These are phyloP conservation scores for Acrocephalus scirpaceus DNA, from an alignment of 2,797 vertebrate species.

Conservation along the genomic window DNA sequence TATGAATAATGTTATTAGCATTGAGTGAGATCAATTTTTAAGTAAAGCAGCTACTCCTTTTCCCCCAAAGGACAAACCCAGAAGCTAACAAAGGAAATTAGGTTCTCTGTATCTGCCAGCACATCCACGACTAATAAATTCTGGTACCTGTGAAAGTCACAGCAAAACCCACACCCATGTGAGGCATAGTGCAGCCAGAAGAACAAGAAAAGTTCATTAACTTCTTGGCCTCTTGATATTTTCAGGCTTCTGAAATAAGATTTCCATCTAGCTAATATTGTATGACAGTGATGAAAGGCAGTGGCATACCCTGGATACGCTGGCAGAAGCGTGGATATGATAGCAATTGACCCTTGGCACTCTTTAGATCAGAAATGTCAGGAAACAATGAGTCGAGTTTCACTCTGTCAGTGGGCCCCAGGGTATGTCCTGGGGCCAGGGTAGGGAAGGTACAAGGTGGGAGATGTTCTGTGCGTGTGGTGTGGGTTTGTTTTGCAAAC, in stretches of 20 bases:
- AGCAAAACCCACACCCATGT: neutral
- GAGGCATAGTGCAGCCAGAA: neutral
- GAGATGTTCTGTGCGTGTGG: neutral
- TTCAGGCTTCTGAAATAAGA: constrained; percentile 8
- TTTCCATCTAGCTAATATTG: neutral
- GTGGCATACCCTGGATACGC: neutral
- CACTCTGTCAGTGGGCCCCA: neutral
- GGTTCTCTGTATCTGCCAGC: neutral
- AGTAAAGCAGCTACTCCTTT: constrained; percentile 40
- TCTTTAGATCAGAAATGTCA: neutral
- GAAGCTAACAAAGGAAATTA: constrained; percentile 18
- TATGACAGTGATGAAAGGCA: constrained; percentile 14
- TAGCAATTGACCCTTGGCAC: neutral
- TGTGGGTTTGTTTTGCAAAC: neutral
- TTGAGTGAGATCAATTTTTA: constrained; percentile 4
- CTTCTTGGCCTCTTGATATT: constrained; percentile 21
- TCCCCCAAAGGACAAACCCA: constrained; percentile 21
- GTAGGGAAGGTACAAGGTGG: neutral
- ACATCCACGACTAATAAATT: neutral
- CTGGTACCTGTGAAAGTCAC: constrained; percentile 4
- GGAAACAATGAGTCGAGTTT: neutral
- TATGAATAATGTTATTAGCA: constrained; percentile 18
- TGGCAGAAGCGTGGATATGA: neutral
- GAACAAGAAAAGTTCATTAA: constrained; percentile 17
- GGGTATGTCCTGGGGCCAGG: neutral